phyloP scores from a whole-genome alignment of 2,888 invertebrate species.

The Punctoribates punctum region DNA sequence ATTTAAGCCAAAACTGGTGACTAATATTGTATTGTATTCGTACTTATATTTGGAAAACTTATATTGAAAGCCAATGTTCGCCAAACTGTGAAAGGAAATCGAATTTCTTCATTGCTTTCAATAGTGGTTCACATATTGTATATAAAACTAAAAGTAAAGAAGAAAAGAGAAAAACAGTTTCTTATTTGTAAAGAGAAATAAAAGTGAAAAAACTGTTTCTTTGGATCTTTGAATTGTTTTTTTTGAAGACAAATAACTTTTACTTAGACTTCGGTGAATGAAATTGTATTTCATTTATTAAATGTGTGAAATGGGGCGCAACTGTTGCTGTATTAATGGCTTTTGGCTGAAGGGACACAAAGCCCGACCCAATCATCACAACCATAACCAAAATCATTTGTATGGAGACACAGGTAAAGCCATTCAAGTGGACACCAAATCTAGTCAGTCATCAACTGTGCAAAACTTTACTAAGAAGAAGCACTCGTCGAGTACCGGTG shows the following conservation, averaged over 20 bases:
- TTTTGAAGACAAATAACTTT: not conserved
- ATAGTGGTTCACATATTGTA: not conserved
- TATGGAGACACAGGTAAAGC: constrained; percentile 10
- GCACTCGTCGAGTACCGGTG: constrained; percentile 9
- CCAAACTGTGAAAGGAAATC: constrained; percentile 20
- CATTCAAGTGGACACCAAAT: not conserved
- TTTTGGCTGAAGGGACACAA: constrained; percentile 24
- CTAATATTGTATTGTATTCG: constrained; percentile 5
- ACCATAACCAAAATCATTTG: constrained; percentile 2
- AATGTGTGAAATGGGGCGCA: constrained; percentile 34
- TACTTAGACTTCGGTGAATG: not conserved
- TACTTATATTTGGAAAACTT: not conserved
- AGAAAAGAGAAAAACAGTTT: not conserved
- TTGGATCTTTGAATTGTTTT: not conserved
- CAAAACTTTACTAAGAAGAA: constrained; percentile 5
- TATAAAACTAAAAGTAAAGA: not conserved
- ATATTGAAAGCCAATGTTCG: not conserved
- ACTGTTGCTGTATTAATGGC: constrained; percentile 35
- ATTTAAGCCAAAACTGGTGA: not conserved
- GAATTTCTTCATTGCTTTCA: constrained; percentile 22
- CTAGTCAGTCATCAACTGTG: not conserved
- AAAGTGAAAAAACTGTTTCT: not conserved
- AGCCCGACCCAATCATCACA: constrained; percentile 3
- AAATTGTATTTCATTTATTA: not conserved
- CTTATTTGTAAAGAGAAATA: not conserved